These are phyloP conservation scores for Melanostigma gelatinosum DNA, from an alignment of 2,113 vertebrate species.

Conservation along the genomic window DNA sequence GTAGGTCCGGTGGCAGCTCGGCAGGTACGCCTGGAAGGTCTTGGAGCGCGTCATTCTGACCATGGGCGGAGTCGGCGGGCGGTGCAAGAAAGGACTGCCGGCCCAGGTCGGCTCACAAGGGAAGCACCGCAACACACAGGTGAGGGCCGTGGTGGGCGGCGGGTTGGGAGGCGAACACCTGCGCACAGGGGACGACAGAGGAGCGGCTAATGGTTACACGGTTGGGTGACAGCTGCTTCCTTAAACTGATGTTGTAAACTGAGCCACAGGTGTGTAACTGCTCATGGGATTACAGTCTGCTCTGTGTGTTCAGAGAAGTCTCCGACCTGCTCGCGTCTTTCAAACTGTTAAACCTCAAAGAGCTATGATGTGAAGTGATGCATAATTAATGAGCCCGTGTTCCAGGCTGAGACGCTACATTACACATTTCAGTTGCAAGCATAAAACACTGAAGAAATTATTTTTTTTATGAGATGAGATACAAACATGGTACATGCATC, in stretches of 20 bases:
- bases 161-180: slow-evolving; percentile 93
- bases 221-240: slow-evolving; percentile 34
- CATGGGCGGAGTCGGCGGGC: slow-evolving; percentile 94
- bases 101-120: slow-evolving; percentile 98
- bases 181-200: slow-evolving; percentile 18
- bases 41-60: slow-evolving; percentile 99
- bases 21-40: slow-evolving; percentile 98
- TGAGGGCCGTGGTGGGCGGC: slow-evolving; percentile 98
- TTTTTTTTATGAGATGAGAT: neutral
- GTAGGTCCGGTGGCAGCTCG: slow-evolving; percentile 97
- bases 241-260: slow-evolving; percentile 16
- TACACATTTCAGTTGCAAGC: slow-evolving; percentile 11
- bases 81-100: slow-evolving; percentile 95
- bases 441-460: neutral
- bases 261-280: slow-evolving; percentile 36
- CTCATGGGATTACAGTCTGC: slow-evolving; percentile 52
- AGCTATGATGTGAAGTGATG: neutral
- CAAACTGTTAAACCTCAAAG: slow-evolving; percentile 27
- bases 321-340: slow-evolving; percentile 17
- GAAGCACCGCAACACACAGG: slow-evolving; percentile 99
- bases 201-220: slow-evolving; percentile 10
- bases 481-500: slow-evolving; percentile 6
- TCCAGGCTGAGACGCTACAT: slow-evolving; percentile 8
- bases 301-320: neutral
- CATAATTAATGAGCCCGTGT: slow-evolving; percentile 27